Conservation (phyloP, 2,888 invertebrate species). For the Athrips mouffetella region DNA sequence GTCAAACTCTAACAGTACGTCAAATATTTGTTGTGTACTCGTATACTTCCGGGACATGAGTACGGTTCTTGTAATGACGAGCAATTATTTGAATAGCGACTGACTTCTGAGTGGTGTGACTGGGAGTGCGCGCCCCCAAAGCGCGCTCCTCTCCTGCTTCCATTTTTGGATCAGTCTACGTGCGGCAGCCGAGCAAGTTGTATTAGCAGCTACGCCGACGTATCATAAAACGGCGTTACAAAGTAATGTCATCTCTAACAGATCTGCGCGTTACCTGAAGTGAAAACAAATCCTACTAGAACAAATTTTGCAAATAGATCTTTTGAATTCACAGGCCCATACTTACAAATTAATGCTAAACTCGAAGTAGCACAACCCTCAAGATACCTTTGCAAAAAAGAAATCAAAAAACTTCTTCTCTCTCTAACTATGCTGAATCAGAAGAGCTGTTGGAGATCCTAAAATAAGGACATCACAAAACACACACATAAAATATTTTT, state of each 20-base stretch:
- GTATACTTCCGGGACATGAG: no score
- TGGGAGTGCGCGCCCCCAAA: no score
- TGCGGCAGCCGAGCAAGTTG: no score
- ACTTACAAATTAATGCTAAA: background rate
- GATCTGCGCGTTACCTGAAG: background rate
- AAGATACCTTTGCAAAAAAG: background rate
- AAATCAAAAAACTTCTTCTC: background rate
- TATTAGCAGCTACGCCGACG: background rate
- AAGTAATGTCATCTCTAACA: background rate
- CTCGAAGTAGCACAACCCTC: background rate
- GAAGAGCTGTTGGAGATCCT: background rate
- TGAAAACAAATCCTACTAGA: background rate
- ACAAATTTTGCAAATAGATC: background rate
- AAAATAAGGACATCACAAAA: background rate
- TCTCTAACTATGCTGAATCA: background rate
- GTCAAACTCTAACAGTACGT: background rate
- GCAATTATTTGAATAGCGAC: no score
- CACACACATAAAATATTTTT: no score
- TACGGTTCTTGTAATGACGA: no score
- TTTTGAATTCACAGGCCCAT: background rate
- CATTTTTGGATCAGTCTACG: no score
- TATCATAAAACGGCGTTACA: background rate
- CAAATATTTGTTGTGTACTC: background rate
- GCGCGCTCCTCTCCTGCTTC: no score
- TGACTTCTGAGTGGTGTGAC: no score